Percentiles rank a stretch among this genome's conserved stretches.
Evolutionary conservation across 2,888 invertebrate species (phyloP).

Genomic region (Druceiella hillmani): DNA sequence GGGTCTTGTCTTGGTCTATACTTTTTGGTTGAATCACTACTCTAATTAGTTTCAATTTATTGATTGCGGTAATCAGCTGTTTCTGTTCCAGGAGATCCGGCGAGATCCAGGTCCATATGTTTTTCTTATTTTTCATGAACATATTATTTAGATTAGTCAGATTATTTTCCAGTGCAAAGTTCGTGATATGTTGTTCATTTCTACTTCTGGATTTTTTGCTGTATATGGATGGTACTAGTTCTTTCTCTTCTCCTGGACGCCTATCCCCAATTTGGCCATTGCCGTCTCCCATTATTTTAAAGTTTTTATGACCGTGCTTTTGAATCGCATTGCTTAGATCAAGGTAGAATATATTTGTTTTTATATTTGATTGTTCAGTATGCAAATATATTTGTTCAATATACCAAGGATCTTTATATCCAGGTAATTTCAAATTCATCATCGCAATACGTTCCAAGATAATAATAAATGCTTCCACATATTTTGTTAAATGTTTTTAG

Average conservation of each 20-base stretch:
- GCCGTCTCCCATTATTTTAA: slow-evolving; percentile 21
- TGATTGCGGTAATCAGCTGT: no score
- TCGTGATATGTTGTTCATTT: slow-evolving; percentile 19
- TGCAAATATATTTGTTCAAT: slow-evolving; percentile 25
- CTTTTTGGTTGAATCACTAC: no score
- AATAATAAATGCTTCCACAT: slow-evolving; percentile 20
- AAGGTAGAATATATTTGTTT: slow-evolving; percentile 20
- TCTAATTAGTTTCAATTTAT: no score
- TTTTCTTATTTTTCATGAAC: slow-evolving; percentile 19
- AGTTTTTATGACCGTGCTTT: slow-evolving; percentile 20
- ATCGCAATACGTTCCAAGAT: slow-evolving; percentile 24
- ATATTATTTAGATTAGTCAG: slow-evolving; percentile 18
- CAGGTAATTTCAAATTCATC: slow-evolving; percentile 22
- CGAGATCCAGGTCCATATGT: slow-evolving; percentile 22
- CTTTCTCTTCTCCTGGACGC: slow-evolving; percentile 17
- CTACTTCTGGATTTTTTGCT: slow-evolving; percentile 20
- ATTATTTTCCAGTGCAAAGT: slow-evolving; percentile 15
- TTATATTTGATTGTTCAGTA: slow-evolving; percentile 21
- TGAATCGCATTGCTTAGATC: slow-evolving; percentile 21
- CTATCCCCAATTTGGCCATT: slow-evolving; percentile 21
- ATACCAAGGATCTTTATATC: slow-evolving; percentile 23
- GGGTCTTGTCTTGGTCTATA: no score
- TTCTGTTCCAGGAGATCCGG: slow-evolving; percentile 20
- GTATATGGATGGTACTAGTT: slow-evolving; percentile 17
- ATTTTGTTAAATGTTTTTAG: slow-evolving; percentile 18